Percentiles rank a stretch among this genome's conserved stretches.
Evolutionary conservation across 2,888 invertebrate genomes (phyloP).

Genomic region (Pseudoips prasinana): DNA sequence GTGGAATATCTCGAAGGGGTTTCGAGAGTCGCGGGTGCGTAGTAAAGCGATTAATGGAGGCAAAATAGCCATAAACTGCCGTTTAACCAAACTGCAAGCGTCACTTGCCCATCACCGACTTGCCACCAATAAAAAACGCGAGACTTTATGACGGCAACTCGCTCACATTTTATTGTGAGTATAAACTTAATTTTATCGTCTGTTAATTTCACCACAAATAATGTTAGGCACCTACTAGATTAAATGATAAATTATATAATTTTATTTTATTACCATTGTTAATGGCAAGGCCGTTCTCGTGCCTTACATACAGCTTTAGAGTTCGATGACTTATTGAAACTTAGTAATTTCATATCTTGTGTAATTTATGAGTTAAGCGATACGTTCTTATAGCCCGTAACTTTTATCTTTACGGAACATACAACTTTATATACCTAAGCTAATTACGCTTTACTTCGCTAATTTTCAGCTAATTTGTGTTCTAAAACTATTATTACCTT

Average conservation of each 20-base stretch:
- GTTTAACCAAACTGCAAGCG: conserved; percentile 82
- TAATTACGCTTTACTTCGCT: too few species aligned
- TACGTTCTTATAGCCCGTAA: too few species aligned
- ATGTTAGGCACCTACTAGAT: conserved; percentile 70
- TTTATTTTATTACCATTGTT: conserved; percentile 64
- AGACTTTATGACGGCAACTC: conserved; percentile 82
- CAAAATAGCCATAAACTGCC: conserved; percentile 81
- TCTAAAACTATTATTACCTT: too few species aligned
- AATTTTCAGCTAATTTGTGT: too few species aligned
- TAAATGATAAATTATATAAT: conserved; percentile 74
- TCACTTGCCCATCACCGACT: conserved; percentile 74
- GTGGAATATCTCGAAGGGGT: conserved; percentile 53
- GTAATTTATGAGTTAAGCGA: conserved; percentile 7
- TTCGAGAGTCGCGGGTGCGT: conserved; percentile 71
- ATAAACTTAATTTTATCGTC: conserved; percentile 82
- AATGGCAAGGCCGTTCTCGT: conserved; percentile 60
- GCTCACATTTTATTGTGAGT: conserved; percentile 82
- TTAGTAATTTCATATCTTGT: conserved; percentile 1
- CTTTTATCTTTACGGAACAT: too few species aligned
- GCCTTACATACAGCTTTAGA: conserved; percentile 42
- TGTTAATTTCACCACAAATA: conserved; percentile 82
- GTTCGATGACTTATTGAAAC: conserved; percentile 38
- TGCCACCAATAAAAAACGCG: conserved; percentile 80
- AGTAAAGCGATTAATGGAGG: conserved; percentile 81
- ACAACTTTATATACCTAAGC: too few species aligned